Evolutionary conservation across 1,140 invertebrate species (phyloP), one percentile per base, ranked within the genome.

Genomic region (Bombus picipes): DNA sequence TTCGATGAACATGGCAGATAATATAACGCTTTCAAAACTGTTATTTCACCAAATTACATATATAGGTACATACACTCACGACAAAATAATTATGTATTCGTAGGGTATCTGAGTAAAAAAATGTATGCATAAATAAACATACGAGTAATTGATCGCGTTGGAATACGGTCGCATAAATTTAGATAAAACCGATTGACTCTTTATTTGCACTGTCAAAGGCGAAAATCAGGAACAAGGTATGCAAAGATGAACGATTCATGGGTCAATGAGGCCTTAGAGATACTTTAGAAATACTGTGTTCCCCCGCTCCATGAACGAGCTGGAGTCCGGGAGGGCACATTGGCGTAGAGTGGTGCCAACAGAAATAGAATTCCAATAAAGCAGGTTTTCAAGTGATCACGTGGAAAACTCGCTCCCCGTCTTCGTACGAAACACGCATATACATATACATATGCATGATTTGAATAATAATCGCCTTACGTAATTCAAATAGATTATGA

Each of bases 291-390:
- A 92, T 92, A 91, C 86, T 77, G 85, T 80, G 68, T 78, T 85
- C 77, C 62, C 72, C 80, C 80, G 66, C 84, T 76, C 78, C 77
- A 41, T 70, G 37, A 37, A 57, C 59, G 75, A 77, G 79, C 77
- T 73, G 82, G 87, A 92, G 87, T 91, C 91, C 92, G 81, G 91
- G 91, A 92, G 91, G 87, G 90, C 91, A 74, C 92, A 93, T 88
- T 92, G 92, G 92, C 92, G 92, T 92, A 92, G 89, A 86, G 37
- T 79, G 34, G 43, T 34, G 85, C 62, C 81, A 86, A 74, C 74
- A 82, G 78, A 91, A 90, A 92, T 89, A 91, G 91, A 92, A 86
- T 87, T 86, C 87, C 83, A 86, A 90, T 90, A 90, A 90, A 90
- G 83, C 86, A 78, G 79, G 62, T 89, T 89, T 89, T 72, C 85